Evolutionary conservation across 2,888 invertebrate genomes (phyloP), one percentile per base, ranked within the genome.

Genomic region (Megastigmus dorsalis): DNA sequence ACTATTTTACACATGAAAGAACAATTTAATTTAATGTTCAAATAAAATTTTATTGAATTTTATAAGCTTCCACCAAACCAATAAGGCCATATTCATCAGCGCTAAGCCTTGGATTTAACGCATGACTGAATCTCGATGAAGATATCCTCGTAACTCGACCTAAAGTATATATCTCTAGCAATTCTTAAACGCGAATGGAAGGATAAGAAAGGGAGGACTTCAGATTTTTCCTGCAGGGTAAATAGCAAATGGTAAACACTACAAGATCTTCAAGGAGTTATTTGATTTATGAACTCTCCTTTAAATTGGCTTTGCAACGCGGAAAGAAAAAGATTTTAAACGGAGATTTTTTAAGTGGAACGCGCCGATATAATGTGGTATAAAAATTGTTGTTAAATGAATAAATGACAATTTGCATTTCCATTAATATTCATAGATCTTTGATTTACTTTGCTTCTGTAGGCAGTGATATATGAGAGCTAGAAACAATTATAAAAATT

Each of bases 241-340:
- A 71, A 77, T 41, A 77, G 48, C 18, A 62, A 70, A 62, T 28
- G 26, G 70, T 71, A 67, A 76, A 71, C 30, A 76, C 38, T 66
- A 52, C 38, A 52, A 33, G n/a, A 57, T 59, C n/a, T 65, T 57
- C 41, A 33, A 38, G 38, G 20, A 28, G 50, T 30, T 65, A 71
- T 71, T 71, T 71, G 48, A 71, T 71, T 71, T 57, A 50, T 28
- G 48, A 30, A 55, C 23, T 50, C 50, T 20, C 7, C 30, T 26
- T 50, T 0, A 36, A 63, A 38, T 57, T 36, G 20, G 10, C 5
- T 33, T 55, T 33, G 18, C 18, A 33, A 18, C 33, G 9, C 10
- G 4, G 9, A 33, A 55, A 15, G 4, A 15, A 33, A 55, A 15
- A 3, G 6, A 33, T 6, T 38, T 13, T 36, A 30, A 33, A 54